A percentile compares a stretch with the other conserved stretches of the same genome.
These are phyloP conservation scores for Erythrocercus mccallii DNA, from an alignment of 2,113 vertebrate genomes.

Conservation along the genomic window DNA sequence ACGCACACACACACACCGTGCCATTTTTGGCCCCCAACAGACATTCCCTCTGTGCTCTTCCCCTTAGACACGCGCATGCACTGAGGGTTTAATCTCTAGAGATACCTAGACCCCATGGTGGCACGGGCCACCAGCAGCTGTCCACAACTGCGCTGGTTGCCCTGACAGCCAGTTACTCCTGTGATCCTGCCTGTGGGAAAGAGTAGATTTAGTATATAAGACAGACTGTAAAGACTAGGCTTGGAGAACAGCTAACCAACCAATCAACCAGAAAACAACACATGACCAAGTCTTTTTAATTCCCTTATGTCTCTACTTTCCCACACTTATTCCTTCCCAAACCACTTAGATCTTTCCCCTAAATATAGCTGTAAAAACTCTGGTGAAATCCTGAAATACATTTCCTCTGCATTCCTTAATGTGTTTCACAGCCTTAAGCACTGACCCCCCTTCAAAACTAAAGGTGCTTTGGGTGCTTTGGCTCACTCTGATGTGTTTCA, in stretches of 20 bases:
- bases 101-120: accelerated
- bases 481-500: background rate
- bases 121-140: background rate
- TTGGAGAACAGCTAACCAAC: background rate
- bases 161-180: background rate
- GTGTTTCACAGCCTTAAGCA: background rate
- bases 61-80: accelerated
- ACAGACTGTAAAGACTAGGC: background rate
- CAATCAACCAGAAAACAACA: background rate
- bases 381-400: background rate
- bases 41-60: background rate
- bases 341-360: background rate
- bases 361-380: background rate
- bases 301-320: background rate
- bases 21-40: background rate
- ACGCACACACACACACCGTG: background rate
- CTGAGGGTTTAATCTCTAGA: background rate
- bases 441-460: accelerated
- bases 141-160: background rate
- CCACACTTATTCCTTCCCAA: background rate
- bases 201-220: background rate
- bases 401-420: background rate
- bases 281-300: background rate
- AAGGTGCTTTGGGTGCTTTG: background rate
- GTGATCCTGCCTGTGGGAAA: background rate